phyloP scores from a whole-genome alignment of 1,140 invertebrate genomes.

The Drosophila busckii region DNA sequence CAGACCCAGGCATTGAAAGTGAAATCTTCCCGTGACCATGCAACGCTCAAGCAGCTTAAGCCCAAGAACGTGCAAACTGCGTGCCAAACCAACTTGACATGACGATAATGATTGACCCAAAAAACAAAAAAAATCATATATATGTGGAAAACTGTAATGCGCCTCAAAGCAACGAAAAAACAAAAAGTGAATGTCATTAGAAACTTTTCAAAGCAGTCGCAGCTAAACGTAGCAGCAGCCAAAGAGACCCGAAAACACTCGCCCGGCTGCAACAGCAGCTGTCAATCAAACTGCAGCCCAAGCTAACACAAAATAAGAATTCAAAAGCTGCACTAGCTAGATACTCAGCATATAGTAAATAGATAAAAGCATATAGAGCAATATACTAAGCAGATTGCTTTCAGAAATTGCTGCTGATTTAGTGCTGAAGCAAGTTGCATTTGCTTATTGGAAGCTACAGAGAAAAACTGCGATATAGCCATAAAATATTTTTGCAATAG shows the following conservation, averaged over 20 bases:
- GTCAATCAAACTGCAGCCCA: slow-evolving; percentile 60
- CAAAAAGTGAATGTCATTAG: slow-evolving; percentile 76
- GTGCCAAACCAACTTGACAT: slow-evolving; percentile 65
- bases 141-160: slow-evolving; percentile 14
- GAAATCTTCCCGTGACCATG: slow-evolving; percentile 49
- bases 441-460: too few relatives aligned
- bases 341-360: slow-evolving; percentile 8
- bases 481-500: too few relatives aligned
- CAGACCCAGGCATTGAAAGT: slow-evolving; percentile 68
- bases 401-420: too few relatives aligned
- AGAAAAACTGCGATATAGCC: too few relatives aligned
- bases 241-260: slow-evolving; percentile 26
- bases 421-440: too few relatives aligned
- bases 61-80: slow-evolving; percentile 63
- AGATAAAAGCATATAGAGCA: slow-evolving; percentile 9
- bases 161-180: slow-evolving; percentile 39
- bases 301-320: slow-evolving; percentile 15
- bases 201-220: slow-evolving; percentile 48
- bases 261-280: slow-evolving; percentile 57
- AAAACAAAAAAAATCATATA: slow-evolving; percentile 26
- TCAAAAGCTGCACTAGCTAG: slow-evolving; percentile 7
- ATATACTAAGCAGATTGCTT: not conserved
- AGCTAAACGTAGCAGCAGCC: slow-evolving; percentile 55
- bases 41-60: slow-evolving; percentile 46
- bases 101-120: slow-evolving; percentile 75